phyloP scores from a whole-genome alignment of 2,888 invertebrate species.

The Chrysolina oricalcia region DNA sequence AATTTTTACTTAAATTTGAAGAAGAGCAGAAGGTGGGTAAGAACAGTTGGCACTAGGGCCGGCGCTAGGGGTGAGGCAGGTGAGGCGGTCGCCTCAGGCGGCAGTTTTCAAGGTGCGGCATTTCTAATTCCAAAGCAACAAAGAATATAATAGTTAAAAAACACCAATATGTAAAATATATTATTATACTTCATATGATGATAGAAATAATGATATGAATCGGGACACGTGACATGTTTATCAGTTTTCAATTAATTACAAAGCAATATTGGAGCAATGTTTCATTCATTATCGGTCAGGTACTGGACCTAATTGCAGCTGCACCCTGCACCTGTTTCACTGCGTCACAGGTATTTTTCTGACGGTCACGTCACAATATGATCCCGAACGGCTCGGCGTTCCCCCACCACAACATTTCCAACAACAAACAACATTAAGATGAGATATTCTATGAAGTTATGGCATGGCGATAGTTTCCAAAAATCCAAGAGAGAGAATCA shows the following conservation, averaged over 20 bases:
- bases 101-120: conserved; percentile 4
- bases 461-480: too few relatives aligned
- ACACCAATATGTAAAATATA: conserved; percentile 11
- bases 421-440: background rate
- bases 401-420: background rate
- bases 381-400: too few relatives aligned
- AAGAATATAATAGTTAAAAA: background rate
- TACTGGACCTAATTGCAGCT: background rate
- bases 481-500: too few relatives aligned
- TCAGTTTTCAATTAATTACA: background rate
- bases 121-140: background rate
- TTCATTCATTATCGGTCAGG: background rate
- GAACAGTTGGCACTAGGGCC: too few relatives aligned
- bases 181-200: conserved; percentile 3
- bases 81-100: background rate
- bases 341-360: background rate
- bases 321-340: background rate
- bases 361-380: background rate
- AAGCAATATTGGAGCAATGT: background rate
- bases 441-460: too few relatives aligned
- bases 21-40: too few relatives aligned
- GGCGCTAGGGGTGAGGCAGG: conserved; percentile 12
- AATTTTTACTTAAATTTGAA: too few relatives aligned
- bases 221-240: too few relatives aligned
- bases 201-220: too few relatives aligned